A percentile compares a stretch with the other conserved stretches of the same genome.
These are phyloP conservation scores for Brassicogethes aeneus DNA, from an alignment of 2,888 invertebrate species.

Conservation along the genomic window DNA sequence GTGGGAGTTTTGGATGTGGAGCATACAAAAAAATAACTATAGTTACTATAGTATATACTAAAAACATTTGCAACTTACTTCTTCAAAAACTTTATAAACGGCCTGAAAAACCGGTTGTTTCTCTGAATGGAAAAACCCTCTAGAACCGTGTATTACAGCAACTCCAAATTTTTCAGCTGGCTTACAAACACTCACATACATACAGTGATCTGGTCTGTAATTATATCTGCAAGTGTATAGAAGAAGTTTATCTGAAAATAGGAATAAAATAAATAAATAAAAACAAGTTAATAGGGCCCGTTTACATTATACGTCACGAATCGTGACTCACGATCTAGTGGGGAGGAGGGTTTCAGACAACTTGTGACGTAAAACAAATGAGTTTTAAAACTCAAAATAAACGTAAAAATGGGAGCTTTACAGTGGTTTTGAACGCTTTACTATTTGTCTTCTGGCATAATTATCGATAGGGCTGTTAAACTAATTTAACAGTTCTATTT, in stretches of 20 bases:
- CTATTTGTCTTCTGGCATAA: no score
- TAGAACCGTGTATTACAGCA: conserved; percentile 80
- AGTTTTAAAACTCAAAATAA: background rate
- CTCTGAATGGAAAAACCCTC: conserved; percentile 75
- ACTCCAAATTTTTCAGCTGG: conserved; percentile 56
- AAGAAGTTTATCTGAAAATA: conserved; percentile 61
- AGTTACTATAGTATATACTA: background rate
- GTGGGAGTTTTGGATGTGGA: background rate
- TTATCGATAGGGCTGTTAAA: no score
- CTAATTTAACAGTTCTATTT: no score
- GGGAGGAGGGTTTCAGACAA: no score
- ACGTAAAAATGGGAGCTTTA: no score
- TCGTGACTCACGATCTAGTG: no score
- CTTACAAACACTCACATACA: conserved; percentile 85
- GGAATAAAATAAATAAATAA: conserved; percentile 8
- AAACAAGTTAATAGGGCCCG: no score
- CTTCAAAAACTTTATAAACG: conserved; percentile 55
- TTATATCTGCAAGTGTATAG: conserved; percentile 82
- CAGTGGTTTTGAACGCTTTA: no score
- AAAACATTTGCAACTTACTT: conserved; percentile 33
- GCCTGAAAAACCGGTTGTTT: conserved; percentile 79
- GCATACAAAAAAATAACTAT: background rate
- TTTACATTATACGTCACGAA: background rate
- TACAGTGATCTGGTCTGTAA: conserved; percentile 92
- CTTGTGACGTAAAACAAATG: no score